Base-by-base conservation (phyloP, 2,113 vertebrate genomes). In the Gobiocypris rarus region DNA sequence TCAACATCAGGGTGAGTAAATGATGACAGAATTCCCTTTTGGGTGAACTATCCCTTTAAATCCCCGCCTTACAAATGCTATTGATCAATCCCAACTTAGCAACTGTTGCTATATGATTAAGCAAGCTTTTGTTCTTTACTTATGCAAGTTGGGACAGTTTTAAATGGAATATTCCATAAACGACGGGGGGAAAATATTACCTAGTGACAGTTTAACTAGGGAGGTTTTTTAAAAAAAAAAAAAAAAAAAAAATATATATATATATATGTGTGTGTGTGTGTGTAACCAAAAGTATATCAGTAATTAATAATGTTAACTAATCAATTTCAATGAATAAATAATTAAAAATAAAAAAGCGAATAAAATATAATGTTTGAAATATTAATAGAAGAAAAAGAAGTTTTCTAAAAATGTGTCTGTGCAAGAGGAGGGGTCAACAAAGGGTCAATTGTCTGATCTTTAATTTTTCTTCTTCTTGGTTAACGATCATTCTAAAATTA, bases 21-120 rank as follows among this genome's bases (percentile, higher is more conserved):
- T 45, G 69, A 71, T 45, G 41, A 73, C 5, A 11, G 34, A 38
- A 69, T 45, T 6, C 14, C 45, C 10, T 71, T 45, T 71, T 71
- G 22, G 22, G 41, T n/a, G 5, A 71, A 28, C 61, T 31, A 14
- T 69, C 34, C 9, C 17, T 69, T 69, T 41, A 38, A 38, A 9
- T 50, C 1, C 9, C 34, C 9, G 0, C 22, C 10, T 43, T 24
- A n/a, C 34, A 69, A 22, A 45, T 24, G 5, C 9, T 45, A 14
- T 45, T 71, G 38, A 71, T 41, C n/a, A 71, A 71, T 71, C 41
- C 61, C 11, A 31, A 26, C 61, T 65, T 65, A 15, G 61, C 26
- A 71, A 9, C 69, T 45, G 69, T 71, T 71, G 69, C 41, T 22
- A 45, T 45, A 45, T 71, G 41, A 71, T 71, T 71, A 71, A n/a